These are phyloP conservation scores for Sipunculus nudus DNA, from an alignment of 2,888 invertebrate species.

Conservation along the genomic window DNA sequence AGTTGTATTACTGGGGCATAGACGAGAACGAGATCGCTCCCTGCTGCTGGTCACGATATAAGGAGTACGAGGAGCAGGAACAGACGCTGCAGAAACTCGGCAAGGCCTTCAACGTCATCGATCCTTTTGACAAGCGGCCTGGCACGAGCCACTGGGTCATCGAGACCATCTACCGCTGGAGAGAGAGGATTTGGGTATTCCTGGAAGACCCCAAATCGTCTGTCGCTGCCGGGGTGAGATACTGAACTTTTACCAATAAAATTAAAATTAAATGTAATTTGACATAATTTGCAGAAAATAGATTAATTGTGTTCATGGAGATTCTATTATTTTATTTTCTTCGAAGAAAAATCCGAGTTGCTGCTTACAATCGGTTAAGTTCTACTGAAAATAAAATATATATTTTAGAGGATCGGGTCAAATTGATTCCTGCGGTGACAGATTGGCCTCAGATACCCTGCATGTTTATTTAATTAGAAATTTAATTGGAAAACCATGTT, in stretches of 20 bases:
- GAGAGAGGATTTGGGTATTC: conserved; percentile 17
- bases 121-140: background rate
- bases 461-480: too few relatives aligned
- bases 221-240: conserved; percentile 6
- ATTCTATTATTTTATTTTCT: too few relatives aligned
- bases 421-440: too few relatives aligned
- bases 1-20: conserved; percentile 47
- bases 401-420: too few relatives aligned
- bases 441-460: too few relatives aligned
- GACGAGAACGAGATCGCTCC: conserved; percentile 36
- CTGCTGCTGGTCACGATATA: conserved; percentile 41
- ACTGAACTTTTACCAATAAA: background rate
- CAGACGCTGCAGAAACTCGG: conserved; percentile 14
- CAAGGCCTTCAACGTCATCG: conserved; percentile 18
- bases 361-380: too few relatives aligned
- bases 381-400: too few relatives aligned
- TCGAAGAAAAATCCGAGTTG: too few relatives aligned
- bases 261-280: too few relatives aligned
- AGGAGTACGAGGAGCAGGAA: conserved; percentile 16
- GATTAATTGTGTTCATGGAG: too few relatives aligned
- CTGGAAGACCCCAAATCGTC: conserved; percentile 18
- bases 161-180: conserved; percentile 8
- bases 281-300: too few relatives aligned
- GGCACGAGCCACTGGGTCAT: background rate
- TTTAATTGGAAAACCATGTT: too few relatives aligned